Percentiles rank a stretch among this genome's conserved stretches.
Evolutionary conservation across 2,113 vertebrate species (phyloP).

Genomic region (Cyphomyrus discorhynchus): DNA sequence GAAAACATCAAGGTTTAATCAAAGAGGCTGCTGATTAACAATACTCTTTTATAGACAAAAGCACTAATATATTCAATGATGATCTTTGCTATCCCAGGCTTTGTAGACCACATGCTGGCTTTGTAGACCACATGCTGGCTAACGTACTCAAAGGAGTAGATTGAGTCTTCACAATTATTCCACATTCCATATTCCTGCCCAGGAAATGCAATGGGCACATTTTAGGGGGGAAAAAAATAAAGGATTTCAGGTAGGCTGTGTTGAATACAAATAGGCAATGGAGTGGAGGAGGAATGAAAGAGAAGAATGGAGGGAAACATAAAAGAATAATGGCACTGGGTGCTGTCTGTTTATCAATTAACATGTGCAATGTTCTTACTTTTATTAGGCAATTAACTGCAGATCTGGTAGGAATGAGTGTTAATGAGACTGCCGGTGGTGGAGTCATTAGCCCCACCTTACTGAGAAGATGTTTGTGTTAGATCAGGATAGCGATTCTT

Average conservation of each 20-base stretch:
- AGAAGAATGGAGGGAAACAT: neutral
- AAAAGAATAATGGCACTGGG: conserved; percentile 7
- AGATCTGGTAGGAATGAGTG: conserved; percentile 24
- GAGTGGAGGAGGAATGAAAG: neutral
- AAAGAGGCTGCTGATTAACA: neutral
- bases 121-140: conserved; percentile 35
- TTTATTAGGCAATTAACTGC: conserved; percentile 34
- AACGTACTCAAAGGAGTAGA: conserved; percentile 24
- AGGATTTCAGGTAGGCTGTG: neutral
- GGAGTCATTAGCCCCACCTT: conserved; percentile 32
- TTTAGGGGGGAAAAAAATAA: neutral
- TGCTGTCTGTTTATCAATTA: conserved; percentile 43
- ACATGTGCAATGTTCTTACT: conserved; percentile 30
- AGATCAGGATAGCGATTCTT: neutral
- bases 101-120: conserved; percentile 32
- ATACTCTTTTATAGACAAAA: neutral
- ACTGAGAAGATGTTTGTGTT: conserved; percentile 11
- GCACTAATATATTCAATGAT: neutral
- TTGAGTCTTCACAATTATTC: conserved; percentile 12
- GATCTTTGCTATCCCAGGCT: conserved; percentile 22
- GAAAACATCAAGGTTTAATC: neutral
- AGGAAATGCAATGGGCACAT: neutral
- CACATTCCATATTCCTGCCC: neutral
- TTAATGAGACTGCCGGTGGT: conserved; percentile 32
- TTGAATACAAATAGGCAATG: too few species aligned